These are phyloP conservation scores for Exaiptasia diaphana DNA, from an alignment of 64 coral and sea anemone species.

Conservation along the genomic window DNA sequence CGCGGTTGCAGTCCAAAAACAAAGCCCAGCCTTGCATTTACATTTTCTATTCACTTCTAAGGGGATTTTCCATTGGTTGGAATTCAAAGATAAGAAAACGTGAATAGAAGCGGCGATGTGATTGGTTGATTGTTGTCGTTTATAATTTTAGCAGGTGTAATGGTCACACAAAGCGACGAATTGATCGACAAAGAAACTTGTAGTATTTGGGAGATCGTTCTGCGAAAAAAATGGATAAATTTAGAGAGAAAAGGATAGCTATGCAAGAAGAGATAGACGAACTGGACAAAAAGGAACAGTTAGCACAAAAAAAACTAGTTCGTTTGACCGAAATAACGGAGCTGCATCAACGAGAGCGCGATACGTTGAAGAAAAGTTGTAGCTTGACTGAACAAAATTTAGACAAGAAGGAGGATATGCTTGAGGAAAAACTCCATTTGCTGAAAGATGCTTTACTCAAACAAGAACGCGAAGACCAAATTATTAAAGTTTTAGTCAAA, in stretches of 20 bases:
- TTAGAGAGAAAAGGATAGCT: conserved; percentile 35
- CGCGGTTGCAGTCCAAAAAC: too few species aligned
- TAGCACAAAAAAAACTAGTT: conserved; percentile 4
- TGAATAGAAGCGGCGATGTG: background rate
- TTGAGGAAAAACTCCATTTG: conserved; percentile 30
- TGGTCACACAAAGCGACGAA: conserved; percentile 17
- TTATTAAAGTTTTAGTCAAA: conserved; percentile 36
- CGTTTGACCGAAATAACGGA: conserved; percentile 8
- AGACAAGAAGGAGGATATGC: conserved; percentile 27
- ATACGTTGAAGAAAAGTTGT: conserved; percentile 18
- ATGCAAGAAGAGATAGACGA: conserved; percentile 37
- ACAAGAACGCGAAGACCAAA: conserved; percentile 32
- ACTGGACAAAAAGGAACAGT: conserved; percentile 31
- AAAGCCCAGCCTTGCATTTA: background rate
- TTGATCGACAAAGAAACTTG: background rate
- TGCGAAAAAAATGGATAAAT: conserved; percentile 43
- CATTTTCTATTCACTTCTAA: background rate
- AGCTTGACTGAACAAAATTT: conserved; percentile 5
- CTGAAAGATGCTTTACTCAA: background rate
- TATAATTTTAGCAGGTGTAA: conserved; percentile 11
- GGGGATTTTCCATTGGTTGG: background rate
- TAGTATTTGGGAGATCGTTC: background rate
- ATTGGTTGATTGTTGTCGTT: background rate
- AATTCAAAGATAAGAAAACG: background rate
- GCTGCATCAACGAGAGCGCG: conserved; percentile 13